Conservation (phyloP, 2,797 vertebrate species). For the Mastacembelus armatus region DNA sequence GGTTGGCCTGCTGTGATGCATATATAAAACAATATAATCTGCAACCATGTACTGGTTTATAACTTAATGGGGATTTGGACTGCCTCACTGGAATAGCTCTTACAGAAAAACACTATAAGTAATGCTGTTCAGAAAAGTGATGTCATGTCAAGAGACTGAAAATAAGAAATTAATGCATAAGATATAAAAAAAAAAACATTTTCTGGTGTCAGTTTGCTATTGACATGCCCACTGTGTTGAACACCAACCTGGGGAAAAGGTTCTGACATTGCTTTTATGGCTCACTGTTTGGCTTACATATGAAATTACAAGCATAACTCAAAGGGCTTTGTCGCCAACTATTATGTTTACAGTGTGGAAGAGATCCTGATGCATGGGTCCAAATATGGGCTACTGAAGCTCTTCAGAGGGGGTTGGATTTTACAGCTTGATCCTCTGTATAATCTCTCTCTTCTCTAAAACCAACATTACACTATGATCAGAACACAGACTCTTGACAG, state of each 20-base stretch:
- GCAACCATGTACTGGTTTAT: too few relatives aligned
- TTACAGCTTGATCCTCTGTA: conserved; percentile 35
- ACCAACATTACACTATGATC: conserved; percentile 65
- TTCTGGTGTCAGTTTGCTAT: neutral
- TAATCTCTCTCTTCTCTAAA: conserved; percentile 42
- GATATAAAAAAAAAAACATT: too few relatives aligned
- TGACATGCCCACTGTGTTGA: neutral
- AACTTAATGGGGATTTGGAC: neutral
- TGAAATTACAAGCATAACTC: conserved; percentile 13
- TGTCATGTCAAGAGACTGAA: too few relatives aligned
- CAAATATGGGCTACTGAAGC: conserved; percentile 56
- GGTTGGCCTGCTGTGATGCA: neutral
- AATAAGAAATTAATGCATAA: too few relatives aligned
- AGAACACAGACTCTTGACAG: conserved; percentile 29
- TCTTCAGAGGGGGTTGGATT: conserved; percentile 28
- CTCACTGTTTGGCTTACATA: conserved; percentile 29
- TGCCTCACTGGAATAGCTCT: too few relatives aligned
- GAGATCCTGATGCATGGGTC: conserved; percentile 31
- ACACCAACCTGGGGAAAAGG: conserved; percentile 1
- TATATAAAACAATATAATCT: neutral
- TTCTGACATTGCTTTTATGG: neutral
- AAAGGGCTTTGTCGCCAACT: conserved; percentile 17
- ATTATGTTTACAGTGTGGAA: conserved; percentile 31
- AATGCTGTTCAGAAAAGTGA: too few relatives aligned
- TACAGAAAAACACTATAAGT: neutral